A percentile compares a stretch with the other conserved stretches of the same genome.
These are phyloP conservation scores for Pterostichus madidus DNA, from an alignment of 2,888 invertebrate species.

Conservation along the genomic window DNA sequence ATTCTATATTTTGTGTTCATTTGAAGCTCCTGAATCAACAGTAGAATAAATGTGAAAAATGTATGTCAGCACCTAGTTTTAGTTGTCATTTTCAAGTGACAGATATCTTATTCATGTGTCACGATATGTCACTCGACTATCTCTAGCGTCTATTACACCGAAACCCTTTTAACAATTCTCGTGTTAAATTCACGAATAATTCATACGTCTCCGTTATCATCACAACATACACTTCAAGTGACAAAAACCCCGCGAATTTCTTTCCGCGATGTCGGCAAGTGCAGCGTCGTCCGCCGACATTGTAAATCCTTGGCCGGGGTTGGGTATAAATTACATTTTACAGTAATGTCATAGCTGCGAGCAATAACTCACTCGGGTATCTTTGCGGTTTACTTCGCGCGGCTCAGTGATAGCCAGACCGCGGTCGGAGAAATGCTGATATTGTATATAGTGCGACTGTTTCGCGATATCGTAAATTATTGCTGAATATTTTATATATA, in stretches of 20 bases:
- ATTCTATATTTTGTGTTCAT: too few relatives aligned
- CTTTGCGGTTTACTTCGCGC: constrained; percentile 54
- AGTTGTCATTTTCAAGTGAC: too few relatives aligned
- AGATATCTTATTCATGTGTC: too few relatives aligned
- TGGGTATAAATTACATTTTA: constrained; percentile 64
- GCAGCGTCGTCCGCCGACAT: constrained; percentile 10
- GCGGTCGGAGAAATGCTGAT: constrained; percentile 29
- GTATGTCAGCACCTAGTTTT: too few relatives aligned
- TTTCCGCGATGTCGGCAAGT: background rate
- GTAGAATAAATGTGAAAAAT: too few relatives aligned
- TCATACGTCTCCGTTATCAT: too few relatives aligned
- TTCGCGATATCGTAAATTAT: constrained; percentile 45
- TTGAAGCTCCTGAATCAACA: too few relatives aligned
- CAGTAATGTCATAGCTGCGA: constrained; percentile 63
- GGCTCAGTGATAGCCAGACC: background rate
- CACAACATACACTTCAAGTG: background rate
- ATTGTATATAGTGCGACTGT: constrained; percentile 33
- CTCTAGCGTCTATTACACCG: too few relatives aligned
- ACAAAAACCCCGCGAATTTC: too few relatives aligned
- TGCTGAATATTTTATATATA: constrained; percentile 40
- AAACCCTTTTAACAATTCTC: too few relatives aligned
- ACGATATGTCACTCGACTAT: too few relatives aligned
- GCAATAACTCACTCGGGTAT: constrained; percentile 62
- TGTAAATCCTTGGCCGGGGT: constrained; percentile 54
- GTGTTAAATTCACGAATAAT: too few relatives aligned